phyloP scores from a whole-genome alignment of 1,140 invertebrate species.

The Lamellibrachia luymesi region DNA sequence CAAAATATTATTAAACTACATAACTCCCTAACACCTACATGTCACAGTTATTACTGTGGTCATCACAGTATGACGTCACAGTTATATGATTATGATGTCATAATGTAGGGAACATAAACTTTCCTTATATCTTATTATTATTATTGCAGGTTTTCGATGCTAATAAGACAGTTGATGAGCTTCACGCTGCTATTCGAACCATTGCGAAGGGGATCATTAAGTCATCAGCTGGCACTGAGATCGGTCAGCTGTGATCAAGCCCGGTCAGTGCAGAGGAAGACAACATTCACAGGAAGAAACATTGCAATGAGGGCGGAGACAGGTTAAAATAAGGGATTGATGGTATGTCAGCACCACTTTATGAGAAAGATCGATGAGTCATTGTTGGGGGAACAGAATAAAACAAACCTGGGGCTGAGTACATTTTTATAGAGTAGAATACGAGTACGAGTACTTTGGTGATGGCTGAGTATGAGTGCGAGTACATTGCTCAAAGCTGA shows the following conservation, averaged over 20 bases:
- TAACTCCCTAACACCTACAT: no score
- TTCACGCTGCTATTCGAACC: neutral
- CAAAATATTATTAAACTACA: no score
- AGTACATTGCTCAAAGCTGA: no score
- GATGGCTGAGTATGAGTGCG: no score
- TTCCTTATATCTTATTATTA: neutral
- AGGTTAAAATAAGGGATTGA: neutral
- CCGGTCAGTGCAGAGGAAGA: neutral
- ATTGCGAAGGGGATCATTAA: neutral
- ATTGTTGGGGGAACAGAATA: no score
- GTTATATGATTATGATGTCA: neutral
- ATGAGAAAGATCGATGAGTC: neutral
- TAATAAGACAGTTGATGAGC: neutral
- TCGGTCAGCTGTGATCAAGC: neutral
- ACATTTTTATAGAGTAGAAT: no score
- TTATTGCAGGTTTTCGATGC: neutral
- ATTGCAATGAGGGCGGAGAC: neutral
- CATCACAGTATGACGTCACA: no score
- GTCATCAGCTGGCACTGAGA: neutral
- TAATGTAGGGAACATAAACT: neutral
- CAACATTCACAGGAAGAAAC: neutral
- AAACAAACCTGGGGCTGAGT: no score
- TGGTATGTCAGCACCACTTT: neutral
- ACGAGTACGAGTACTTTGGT: no score
- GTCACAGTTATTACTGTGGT: no score